Base-by-base conservation (phyloP, 2,113 vertebrate genomes). In the Mustela lutreola region DNA sequence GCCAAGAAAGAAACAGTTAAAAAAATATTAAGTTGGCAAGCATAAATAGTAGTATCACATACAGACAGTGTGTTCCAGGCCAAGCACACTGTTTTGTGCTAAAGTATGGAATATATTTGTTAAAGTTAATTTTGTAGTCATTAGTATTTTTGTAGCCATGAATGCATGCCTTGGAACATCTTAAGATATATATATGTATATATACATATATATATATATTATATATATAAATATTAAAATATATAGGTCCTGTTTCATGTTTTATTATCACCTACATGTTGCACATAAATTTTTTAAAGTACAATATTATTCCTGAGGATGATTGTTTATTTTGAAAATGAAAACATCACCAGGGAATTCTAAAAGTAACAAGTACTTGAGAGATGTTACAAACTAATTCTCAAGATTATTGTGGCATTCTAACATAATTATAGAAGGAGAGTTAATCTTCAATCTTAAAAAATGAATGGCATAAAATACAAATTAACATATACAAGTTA, bases 11-110 rank as follows among this genome's bases (percentile, higher is more conserved):
- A 97, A 76, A 67, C n/a, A 94, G 81, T 85, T 94, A 65, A 76
- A 53, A 42, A 94, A 93, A 97, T 48, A 81, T 87, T 89, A 97
- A 96, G 65, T 48, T 97, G 97, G 95, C 67, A 95, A 97, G 19
- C 89, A 42, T 87, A 36, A 98, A 91, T 92, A 93, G 50, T 82
- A n/a, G 39, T 62, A 36, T 73, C 73, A 94, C 87, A 75, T 31
- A 73, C 86, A 91, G 97, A 92, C 82, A 92, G 42, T 21, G 2
- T 92, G 85, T 92, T 94, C 58, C 0, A 36, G 93, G 63, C 96
- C 76, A 97, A 97, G 91, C 36, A 91, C 96, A 87, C 92, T 94
- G 53, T 21, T 97, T 83, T 93, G 21, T 63, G 5, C 3, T 28
- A 97, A 97, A 89, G 79, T 24, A 95, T 92, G 58, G 62, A 91